These are phyloP conservation scores for Coregonus clupeaformis DNA, from an alignment of 2,113 vertebrate genomes.

Conservation along the genomic window DNA sequence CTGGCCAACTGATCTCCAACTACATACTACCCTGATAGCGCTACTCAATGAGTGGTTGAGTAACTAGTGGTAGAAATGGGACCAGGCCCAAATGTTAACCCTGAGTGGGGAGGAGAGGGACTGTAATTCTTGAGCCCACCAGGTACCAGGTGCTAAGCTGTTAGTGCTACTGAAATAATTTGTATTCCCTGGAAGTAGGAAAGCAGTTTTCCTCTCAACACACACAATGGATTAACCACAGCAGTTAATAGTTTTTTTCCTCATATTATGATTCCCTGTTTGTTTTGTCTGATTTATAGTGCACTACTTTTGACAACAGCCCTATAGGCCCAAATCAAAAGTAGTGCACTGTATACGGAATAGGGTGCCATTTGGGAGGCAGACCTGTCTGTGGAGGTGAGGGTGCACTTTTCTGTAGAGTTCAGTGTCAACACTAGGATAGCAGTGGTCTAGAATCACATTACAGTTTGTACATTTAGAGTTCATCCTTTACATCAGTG, in stretches of 20 bases:
- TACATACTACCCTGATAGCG: neutral
- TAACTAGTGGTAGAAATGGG: neutral
- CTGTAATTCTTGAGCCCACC: constrained; percentile 23
- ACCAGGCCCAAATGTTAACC: constrained; percentile 11
- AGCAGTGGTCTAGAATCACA: neutral
- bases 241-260: neutral
- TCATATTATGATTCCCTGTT: neutral
- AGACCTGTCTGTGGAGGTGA: constrained; percentile 1
- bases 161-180: constrained; percentile 47
- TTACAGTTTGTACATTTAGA: neutral
- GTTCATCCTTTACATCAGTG: neutral
- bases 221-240: neutral
- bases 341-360: too few species aligned
- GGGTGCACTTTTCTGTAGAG: neutral
- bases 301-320: too few species aligned
- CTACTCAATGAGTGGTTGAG: neutral
- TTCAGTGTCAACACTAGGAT: neutral
- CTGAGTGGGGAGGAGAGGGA: constrained; percentile 10
- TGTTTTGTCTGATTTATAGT: too few species aligned
- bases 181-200: constrained; percentile 31
- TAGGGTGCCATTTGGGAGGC: too few species aligned
- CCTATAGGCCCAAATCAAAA: too few species aligned
- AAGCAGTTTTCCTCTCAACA: neutral
- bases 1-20: neutral
- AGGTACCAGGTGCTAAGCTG: constrained; percentile 52